A percentile compares a stretch with the other conserved stretches of the same genome.
phyloP scores from a whole-genome alignment of 1,140 invertebrate genomes.

The Solen grandis region DNA sequence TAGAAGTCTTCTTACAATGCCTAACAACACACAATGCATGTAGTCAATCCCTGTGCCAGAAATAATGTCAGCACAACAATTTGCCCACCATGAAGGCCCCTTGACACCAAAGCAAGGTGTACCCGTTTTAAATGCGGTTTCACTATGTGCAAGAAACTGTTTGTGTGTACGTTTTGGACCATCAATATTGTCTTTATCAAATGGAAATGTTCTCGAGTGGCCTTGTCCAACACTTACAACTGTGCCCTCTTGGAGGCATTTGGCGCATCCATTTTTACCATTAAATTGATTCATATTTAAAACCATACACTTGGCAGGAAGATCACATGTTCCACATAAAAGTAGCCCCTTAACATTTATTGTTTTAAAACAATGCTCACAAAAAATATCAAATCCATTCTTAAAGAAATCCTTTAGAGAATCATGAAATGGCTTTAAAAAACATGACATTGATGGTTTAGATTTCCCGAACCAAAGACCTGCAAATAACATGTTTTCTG shows the following conservation, averaged over 20 bases:
- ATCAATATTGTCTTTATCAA: background rate
- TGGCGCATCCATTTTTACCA: slow-evolving; percentile 26
- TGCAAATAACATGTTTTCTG: slow-evolving; percentile 9
- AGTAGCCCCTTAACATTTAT: background rate
- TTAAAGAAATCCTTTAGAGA: slow-evolving; percentile 13
- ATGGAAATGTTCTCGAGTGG: slow-evolving; percentile 29
- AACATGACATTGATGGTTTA: slow-evolving; percentile 32
- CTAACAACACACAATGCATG: slow-evolving; percentile 42
- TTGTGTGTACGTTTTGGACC: slow-evolving; percentile 21
- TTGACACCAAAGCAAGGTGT: slow-evolving; percentile 14
- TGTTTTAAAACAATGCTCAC: slow-evolving; percentile 1
- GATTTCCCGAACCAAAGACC: slow-evolving; percentile 27
- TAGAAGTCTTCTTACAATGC: background rate
- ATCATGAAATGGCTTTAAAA: slow-evolving; percentile 43
- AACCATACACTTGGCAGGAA: slow-evolving; percentile 42
- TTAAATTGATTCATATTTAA: slow-evolving; percentile 40
- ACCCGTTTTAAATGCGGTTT: slow-evolving; percentile 1
- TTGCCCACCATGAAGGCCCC: slow-evolving; percentile 30
- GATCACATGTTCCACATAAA: slow-evolving; percentile 36
- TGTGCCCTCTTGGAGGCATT: slow-evolving; percentile 30
- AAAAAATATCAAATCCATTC: slow-evolving; percentile 9
- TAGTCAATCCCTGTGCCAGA: slow-evolving; percentile 37
- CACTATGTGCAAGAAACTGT: slow-evolving; percentile 32
- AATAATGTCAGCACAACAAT: slow-evolving; percentile 21
- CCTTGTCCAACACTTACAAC: slow-evolving; percentile 32